Percentiles rank a stretch among this genome's conserved stretches.
Conservation (phyloP, 2,888 invertebrate species). For the Crocallis elinguaria region DNA sequence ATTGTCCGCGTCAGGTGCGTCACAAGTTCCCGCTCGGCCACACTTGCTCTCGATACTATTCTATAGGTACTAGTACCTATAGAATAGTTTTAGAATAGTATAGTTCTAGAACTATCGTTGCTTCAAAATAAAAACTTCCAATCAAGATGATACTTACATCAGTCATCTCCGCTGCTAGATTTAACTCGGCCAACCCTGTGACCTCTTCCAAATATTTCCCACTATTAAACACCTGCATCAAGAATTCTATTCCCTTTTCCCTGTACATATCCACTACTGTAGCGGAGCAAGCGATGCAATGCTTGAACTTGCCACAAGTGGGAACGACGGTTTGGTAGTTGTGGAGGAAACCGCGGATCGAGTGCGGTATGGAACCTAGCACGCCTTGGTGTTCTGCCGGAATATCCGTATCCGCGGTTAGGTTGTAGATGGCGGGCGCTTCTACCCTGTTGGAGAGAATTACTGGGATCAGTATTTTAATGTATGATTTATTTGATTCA, state of each 20-base stretch:
- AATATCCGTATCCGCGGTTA: slow-evolving; percentile 54
- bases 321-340: slow-evolving; percentile 93
- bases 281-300: slow-evolving; percentile 97
- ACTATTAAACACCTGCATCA: slow-evolving; percentile 91
- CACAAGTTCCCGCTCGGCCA: no score
- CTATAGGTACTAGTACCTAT: no score
- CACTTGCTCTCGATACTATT: no score
- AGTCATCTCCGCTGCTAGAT: slow-evolving; percentile 84
- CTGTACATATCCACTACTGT: slow-evolving; percentile 63
- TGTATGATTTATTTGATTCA: no score
- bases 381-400: slow-evolving; percentile 81
- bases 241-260: slow-evolving; percentile 87
- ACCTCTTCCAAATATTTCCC: slow-evolving; percentile 93
- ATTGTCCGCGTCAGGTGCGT: no score
- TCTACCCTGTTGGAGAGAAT: slow-evolving; percentile 71
- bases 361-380: slow-evolving; percentile 95
- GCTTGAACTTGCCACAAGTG: slow-evolving; percentile 92
- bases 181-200: slow-evolving; percentile 90
- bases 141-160: slow-evolving; percentile 71
- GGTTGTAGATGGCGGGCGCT: slow-evolving; percentile 87
- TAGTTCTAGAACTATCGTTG: no score
- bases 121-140: no score
- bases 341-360: slow-evolving; percentile 95
- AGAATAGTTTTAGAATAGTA: no score
- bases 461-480: background rate